Evolutionary conservation across 2,888 invertebrate genomes (phyloP).

Genomic region (Drosophila testacea): DNA sequence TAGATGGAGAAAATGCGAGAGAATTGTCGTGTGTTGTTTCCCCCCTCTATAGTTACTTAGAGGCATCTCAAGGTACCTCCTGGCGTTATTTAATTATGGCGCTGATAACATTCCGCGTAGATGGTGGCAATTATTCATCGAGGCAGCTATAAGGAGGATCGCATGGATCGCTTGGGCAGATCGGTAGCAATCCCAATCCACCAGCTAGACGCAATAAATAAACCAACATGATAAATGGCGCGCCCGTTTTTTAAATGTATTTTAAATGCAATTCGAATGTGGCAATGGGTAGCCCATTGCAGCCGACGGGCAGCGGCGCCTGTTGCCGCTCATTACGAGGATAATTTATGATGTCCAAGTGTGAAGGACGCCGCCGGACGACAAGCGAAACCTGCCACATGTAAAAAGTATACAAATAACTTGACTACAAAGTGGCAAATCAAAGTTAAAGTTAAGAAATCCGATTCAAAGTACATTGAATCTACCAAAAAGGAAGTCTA

Average conservation of each 20-base stretch:
- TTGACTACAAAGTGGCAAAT: conserved; percentile 36
- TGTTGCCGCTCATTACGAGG: conserved; percentile 78
- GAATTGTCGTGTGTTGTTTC: conserved; percentile 10
- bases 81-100: conserved; percentile 85
- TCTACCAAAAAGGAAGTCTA: neutral
- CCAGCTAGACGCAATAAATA: conserved; percentile 81
- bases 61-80: conserved; percentile 69
- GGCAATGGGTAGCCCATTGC: conserved; percentile 66
- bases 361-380: conserved; percentile 73
- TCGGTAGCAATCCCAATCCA: conserved; percentile 58
- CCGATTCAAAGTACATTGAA: conserved; percentile 11
- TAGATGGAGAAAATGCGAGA: conserved; percentile 2
- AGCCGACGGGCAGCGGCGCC: conserved; percentile 66
- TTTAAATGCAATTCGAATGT: conserved; percentile 80
- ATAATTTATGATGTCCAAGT: conserved; percentile 82
- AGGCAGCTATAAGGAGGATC: conserved; percentile 55
- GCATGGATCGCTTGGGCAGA: conserved; percentile 52
- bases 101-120: conserved; percentile 85
- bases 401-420: conserved; percentile 5
- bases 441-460: conserved; percentile 24
- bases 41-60: conserved; percentile 7
- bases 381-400: conserved; percentile 54
- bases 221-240: conserved; percentile 83
- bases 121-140: conserved; percentile 85
- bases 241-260: conserved; percentile 75